phyloP scores from a whole-genome alignment of 1,140 invertebrate species.

The Fopius arisanus region DNA sequence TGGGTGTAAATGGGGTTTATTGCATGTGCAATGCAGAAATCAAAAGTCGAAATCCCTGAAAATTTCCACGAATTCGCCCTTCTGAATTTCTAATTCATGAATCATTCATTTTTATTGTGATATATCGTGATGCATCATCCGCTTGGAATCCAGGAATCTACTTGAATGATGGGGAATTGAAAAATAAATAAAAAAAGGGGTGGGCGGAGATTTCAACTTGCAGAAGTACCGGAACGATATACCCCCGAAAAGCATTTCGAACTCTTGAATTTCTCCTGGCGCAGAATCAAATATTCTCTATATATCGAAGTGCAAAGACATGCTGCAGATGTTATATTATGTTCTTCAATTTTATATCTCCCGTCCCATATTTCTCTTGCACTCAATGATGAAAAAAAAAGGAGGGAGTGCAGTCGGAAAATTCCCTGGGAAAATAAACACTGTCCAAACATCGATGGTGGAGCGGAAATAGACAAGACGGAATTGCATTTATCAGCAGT shows the following conservation, averaged over 20 bases:
- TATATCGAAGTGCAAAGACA: neutral
- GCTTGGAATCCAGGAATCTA: neutral
- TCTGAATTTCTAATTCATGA: no score
- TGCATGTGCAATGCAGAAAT: no score
- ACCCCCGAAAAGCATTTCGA: neutral
- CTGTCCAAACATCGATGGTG: neutral
- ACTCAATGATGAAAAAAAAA: neutral
- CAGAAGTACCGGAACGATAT: neutral
- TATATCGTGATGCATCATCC: no score
- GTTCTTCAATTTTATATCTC: neutral
- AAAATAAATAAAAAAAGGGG: no score
- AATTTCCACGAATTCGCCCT: no score
- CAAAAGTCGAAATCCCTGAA: no score
- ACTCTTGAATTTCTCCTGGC: slow-evolving; percentile 1
- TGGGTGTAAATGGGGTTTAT: no score
- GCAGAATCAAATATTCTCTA: neutral
- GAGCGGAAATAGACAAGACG: slow-evolving; percentile 40
- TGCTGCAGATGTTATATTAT: neutral
- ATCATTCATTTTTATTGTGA: no score
- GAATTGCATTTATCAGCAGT: slow-evolving; percentile 58
- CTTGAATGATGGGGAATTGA: neutral
- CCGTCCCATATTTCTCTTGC: neutral
- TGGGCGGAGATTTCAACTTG: neutral
- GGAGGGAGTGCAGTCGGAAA: slow-evolving; percentile 8
- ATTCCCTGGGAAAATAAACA: neutral